phyloP scores from a whole-genome alignment of 2,113 vertebrate genomes.

The Psilopogon haemacephalus region DNA sequence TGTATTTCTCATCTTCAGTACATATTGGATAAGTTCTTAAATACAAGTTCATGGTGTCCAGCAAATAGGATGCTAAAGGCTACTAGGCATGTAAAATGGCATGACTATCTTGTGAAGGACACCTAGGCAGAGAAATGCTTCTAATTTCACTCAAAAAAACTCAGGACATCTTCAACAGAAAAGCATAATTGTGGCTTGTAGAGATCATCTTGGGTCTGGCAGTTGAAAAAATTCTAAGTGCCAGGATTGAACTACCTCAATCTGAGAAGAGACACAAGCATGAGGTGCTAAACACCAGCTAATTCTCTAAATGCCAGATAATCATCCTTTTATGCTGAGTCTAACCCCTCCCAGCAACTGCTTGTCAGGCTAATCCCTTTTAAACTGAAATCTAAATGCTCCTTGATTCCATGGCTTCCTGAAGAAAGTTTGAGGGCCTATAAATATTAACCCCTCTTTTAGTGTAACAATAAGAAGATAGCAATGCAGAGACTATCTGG shows the following conservation, averaged over 20 bases:
- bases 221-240: not conserved
- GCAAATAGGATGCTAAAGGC: not conserved
- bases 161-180: not conserved
- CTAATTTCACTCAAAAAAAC: not conserved
- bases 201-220: not conserved
- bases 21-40: not conserved
- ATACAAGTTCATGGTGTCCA: not conserved
- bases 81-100: not conserved
- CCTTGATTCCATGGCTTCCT: not conserved
- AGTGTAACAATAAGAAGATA: not conserved
- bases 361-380: not conserved
- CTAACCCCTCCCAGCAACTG: not conserved
- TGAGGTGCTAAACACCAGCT: not conserved
- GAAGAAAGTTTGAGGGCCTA: not conserved
- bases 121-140: not conserved
- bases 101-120: not conserved
- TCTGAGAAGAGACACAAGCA: conserved; percentile 9
- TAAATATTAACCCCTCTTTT: not conserved
- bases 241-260: not conserved
- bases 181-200: not conserved
- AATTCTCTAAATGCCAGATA: conserved; percentile 2
- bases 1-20: not conserved
- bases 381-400: not conserved
- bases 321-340: not conserved
- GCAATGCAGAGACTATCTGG: not conserved